These are phyloP conservation scores for Verasper variegatus DNA, from an alignment of 2,113 vertebrate species.

Conservation along the genomic window DNA sequence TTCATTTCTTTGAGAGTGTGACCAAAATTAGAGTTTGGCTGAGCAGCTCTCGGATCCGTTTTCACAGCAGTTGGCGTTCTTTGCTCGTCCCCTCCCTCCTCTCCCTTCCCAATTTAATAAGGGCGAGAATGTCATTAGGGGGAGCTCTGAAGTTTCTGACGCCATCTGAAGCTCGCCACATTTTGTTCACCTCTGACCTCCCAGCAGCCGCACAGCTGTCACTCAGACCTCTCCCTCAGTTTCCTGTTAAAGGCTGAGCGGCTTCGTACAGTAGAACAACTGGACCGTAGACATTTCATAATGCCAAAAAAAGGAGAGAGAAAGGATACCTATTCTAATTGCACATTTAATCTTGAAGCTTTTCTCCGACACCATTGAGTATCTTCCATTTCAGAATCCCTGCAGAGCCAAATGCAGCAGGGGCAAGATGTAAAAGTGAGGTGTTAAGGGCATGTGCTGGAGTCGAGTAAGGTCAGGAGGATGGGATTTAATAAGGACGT, in stretches of 20 bases:
- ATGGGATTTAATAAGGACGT: conserved; percentile 30
- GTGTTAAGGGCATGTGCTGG: not conserved
- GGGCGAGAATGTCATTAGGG: conserved; percentile 54
- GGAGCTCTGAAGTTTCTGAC: conserved; percentile 45
- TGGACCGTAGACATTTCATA: not conserved
- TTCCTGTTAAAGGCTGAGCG: not conserved
- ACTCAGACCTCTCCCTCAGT: conserved; percentile 39
- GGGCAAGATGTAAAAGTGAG: not conserved
- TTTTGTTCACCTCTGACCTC: conserved; percentile 51
- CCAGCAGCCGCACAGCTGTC: conserved; percentile 54
- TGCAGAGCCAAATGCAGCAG: not conserved
- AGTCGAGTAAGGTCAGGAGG: conserved; percentile 32
- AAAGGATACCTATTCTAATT: not conserved
- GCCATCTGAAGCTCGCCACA: conserved; percentile 35
- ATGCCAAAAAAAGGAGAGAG: not conserved
- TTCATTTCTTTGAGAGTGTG: not conserved
- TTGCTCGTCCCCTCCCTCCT: not conserved
- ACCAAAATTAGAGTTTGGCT: conserved; percentile 39
- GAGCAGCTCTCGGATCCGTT: conserved; percentile 36
- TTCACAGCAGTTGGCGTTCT: conserved; percentile 58
- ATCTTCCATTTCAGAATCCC: not conserved
- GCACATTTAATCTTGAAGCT: not conserved
- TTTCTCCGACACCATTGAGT: not conserved
- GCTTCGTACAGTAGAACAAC: not conserved
- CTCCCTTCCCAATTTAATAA: conserved; percentile 50